Conservation (phyloP, 2,888 invertebrate species). For the Pimpla rufipes region DNA sequence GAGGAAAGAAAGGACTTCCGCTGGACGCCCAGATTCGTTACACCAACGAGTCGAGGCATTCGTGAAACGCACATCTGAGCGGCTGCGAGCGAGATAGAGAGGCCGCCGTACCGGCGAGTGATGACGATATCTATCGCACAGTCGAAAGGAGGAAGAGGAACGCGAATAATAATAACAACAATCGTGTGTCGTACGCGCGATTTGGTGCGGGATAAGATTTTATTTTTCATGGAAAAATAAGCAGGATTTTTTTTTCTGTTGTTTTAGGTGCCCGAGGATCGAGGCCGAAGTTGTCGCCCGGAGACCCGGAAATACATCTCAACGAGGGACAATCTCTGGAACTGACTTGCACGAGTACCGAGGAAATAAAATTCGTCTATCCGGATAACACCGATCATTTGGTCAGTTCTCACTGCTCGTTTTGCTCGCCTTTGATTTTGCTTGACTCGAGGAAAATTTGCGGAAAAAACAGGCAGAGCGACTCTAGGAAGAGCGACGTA, state of each 20-base stretch:
- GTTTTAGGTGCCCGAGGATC: constrained; percentile 68
- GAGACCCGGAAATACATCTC: constrained; percentile 71
- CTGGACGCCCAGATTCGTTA: constrained; percentile 65
- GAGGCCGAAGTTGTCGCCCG: constrained; percentile 69
- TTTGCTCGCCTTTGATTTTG: too few species aligned
- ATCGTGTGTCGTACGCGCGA: background rate
- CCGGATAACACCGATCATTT: constrained; percentile 63
- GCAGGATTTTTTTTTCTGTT: background rate
- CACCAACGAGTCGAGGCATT: background rate
- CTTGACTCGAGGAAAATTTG: too few species aligned
- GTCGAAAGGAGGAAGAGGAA: background rate
- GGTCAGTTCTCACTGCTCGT: background rate
- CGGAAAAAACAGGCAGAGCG: too few species aligned
- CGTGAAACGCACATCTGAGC: constrained; percentile 16
- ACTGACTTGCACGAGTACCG: constrained; percentile 73
- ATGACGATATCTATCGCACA: background rate
- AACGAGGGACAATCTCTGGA: constrained; percentile 77
- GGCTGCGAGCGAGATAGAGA: constrained; percentile 8
- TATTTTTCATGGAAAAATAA: background rate
- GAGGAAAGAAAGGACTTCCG: constrained; percentile 80
- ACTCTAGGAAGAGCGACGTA: too few species aligned
- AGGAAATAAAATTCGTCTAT: constrained; percentile 73
- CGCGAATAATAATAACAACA: too few species aligned
- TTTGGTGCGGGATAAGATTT: background rate
- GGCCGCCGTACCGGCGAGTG: background rate